Percentiles rank a stretch among this genome's conserved stretches.
Conservation (phyloP, 2,797 vertebrate genomes). For the Trematomus bernacchii region DNA sequence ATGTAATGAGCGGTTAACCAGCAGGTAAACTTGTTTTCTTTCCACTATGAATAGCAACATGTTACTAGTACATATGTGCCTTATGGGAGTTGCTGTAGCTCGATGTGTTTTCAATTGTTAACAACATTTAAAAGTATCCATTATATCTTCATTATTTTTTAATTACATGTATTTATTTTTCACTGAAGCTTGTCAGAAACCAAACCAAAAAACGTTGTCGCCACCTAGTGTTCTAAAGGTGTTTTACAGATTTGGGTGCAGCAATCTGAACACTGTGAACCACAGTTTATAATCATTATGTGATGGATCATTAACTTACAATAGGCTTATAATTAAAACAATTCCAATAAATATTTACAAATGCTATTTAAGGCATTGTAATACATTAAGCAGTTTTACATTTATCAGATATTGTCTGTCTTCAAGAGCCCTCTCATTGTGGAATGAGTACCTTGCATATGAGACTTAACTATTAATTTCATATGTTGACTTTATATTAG, state of each 20-base stretch:
- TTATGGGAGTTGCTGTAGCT: neutral
- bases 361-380: neutral
- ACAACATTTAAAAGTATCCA: neutral
- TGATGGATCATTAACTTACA: neutral
- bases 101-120: neutral
- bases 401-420: neutral
- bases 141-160: no score
- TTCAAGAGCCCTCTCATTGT: neutral
- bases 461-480: neutral
- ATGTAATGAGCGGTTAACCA: constrained; percentile 1
- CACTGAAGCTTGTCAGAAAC: neutral
- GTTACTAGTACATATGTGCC: neutral
- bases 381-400: neutral
- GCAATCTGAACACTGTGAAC: neutral
- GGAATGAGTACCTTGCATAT: no score
- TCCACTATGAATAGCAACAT: neutral
- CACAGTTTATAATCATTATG: neutral
- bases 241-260: constrained; percentile 36
- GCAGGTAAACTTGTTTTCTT: constrained; percentile 12
- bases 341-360: neutral
- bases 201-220: constrained; percentile 13
- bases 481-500: neutral
- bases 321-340: neutral
- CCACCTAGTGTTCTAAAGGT: constrained; percentile 53
- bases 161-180: no score